Percentiles rank a stretch among this genome's conserved stretches.
Conservation (phyloP, 2,888 invertebrate genomes). For the Nyleta sp. region DNA sequence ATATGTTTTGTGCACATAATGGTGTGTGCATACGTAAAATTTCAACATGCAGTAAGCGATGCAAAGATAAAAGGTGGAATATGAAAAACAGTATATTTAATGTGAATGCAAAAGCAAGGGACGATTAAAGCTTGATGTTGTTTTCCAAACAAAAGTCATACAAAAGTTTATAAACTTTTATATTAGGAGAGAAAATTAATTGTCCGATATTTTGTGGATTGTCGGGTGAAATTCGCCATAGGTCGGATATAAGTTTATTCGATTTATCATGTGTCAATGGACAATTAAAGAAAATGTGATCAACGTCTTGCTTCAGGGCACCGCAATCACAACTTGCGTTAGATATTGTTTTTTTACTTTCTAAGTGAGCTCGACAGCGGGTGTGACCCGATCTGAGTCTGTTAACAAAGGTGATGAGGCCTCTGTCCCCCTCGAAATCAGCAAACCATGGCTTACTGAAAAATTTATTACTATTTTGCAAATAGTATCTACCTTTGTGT, state of each 20-base stretch:
- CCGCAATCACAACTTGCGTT: background rate
- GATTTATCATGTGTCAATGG: background rate
- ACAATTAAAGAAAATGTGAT: constrained; percentile 1
- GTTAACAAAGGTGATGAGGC: background rate
- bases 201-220: too few relatives aligned
- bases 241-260: background rate
- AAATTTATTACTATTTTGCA: background rate
- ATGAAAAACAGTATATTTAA: too few relatives aligned
- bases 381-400: background rate
- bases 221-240: too few relatives aligned
- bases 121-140: too few relatives aligned
- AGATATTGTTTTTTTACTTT: background rate
- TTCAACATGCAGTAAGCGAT: too few relatives aligned
- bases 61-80: too few relatives aligned
- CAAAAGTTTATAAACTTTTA: too few relatives aligned
- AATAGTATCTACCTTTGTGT: background rate
- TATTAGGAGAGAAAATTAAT: too few relatives aligned
- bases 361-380: background rate
- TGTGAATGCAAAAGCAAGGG: too few relatives aligned
- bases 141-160: too few relatives aligned
- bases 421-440: background rate
- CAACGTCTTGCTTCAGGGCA: background rate
- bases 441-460: background rate
- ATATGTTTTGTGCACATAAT: too few relatives aligned
- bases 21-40: too few relatives aligned